Conservation (phyloP, 1,140 invertebrate species). For the Listronotus bonariensis region DNA sequence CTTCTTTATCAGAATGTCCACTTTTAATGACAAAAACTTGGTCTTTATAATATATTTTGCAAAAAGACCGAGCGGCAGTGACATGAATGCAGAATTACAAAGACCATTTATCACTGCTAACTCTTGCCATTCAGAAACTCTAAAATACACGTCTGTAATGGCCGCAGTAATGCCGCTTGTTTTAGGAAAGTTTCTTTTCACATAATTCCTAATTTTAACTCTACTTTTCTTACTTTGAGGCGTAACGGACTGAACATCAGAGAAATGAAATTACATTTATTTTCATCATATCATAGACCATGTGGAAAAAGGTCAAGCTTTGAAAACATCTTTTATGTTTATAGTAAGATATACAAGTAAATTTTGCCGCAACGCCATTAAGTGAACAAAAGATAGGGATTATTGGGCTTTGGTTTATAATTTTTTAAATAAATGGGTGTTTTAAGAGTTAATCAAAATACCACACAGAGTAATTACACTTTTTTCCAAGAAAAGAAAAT, state of each 20-base stretch:
- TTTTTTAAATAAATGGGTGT: too few species aligned
- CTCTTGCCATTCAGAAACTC: slow-evolving; percentile 10
- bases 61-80: not conserved
- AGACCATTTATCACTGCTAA: slow-evolving; percentile 10
- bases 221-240: slow-evolving; percentile 13
- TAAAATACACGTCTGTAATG: slow-evolving; percentile 10
- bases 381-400: too few species aligned
- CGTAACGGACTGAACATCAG: slow-evolving; percentile 5
- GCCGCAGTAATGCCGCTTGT: slow-evolving; percentile 1
- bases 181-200: slow-evolving; percentile 3
- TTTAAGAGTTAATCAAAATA: too few species aligned
- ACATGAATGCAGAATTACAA: slow-evolving; percentile 13
- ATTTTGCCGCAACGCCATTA: too few species aligned
- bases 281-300: slow-evolving; percentile 2
- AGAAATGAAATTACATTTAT: slow-evolving; percentile 6
- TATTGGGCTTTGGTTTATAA: too few species aligned
- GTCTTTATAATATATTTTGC: slow-evolving; percentile 6
- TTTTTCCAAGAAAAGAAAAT: too few species aligned
- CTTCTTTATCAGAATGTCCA: too few species aligned
- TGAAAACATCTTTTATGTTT: not conserved
- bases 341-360: too few species aligned
- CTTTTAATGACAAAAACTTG: slow-evolving; percentile 3
- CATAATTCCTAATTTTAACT: slow-evolving; percentile 9
- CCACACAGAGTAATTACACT: too few species aligned
- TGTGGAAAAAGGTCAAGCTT: not conserved